These are phyloP conservation scores for Pangasius mekongensis DNA, from an alignment of 2,797 vertebrate species.

Conservation along the genomic window DNA sequence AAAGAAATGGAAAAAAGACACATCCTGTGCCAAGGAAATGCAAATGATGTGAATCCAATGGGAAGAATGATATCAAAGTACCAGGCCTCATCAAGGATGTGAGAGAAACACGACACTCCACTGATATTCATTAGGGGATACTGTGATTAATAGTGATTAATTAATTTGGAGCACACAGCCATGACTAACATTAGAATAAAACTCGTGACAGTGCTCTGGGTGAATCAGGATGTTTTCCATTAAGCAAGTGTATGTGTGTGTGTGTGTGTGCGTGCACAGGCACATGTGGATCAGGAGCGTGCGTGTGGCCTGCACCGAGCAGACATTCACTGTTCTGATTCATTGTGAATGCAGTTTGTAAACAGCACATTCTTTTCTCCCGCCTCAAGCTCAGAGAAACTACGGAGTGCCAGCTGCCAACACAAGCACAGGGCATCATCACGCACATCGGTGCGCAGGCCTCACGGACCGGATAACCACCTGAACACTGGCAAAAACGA, in stretches of 20 bases:
- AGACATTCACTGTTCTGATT: constrained; percentile 54
- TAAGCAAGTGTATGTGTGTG: constrained; percentile 54
- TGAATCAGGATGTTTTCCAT: constrained; percentile 57
- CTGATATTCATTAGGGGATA: constrained; percentile 51
- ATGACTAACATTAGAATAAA: constrained; percentile 26
- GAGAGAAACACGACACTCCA: constrained; percentile 21
- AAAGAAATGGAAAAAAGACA: constrained; percentile 12
- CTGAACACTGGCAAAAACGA: background rate
- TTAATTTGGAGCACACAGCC: constrained; percentile 42
- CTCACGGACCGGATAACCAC: background rate
- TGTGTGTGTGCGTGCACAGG: constrained; percentile 28
- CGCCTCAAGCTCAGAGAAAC: constrained; percentile 40
- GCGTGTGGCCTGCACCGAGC: constrained; percentile 52
- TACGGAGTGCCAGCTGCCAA: constrained; percentile 49
- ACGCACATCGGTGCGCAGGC: constrained; percentile 38
- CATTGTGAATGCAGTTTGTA: constrained; percentile 55
- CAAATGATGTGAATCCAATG: constrained; percentile 46
- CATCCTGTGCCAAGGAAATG: constrained; percentile 30
- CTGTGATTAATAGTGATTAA: constrained; percentile 24
- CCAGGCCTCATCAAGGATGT: constrained; percentile 11
- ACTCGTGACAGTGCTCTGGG: constrained; percentile 59
- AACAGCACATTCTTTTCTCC: constrained; percentile 50
- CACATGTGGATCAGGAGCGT: constrained; percentile 47
- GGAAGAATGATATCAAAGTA: constrained; percentile 27
- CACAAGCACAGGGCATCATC: constrained; percentile 44